phyloP scores from a whole-genome alignment of 2,113 vertebrate genomes.

The Cynopterus brachyotis region DNA sequence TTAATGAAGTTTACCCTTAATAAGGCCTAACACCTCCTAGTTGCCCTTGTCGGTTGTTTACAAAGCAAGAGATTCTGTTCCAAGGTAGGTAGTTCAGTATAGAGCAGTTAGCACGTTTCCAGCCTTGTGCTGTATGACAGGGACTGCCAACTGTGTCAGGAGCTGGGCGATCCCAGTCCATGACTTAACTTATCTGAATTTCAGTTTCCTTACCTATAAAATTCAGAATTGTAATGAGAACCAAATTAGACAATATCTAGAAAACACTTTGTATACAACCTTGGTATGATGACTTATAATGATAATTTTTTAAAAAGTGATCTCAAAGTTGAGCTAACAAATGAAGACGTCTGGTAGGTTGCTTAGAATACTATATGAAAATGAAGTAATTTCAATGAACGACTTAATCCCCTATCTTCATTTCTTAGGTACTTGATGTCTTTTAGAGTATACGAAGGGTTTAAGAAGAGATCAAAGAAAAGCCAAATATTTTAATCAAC shows the following conservation, averaged over 20 bases:
- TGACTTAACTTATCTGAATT: not conserved
- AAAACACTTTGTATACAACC: not conserved
- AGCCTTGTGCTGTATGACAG: not conserved
- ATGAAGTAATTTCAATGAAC: not conserved
- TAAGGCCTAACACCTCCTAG: not conserved
- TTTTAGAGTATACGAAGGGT: not conserved
- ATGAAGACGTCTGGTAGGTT: not conserved
- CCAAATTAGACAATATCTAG: not conserved
- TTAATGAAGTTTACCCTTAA: not conserved
- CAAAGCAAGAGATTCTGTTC: not conserved
- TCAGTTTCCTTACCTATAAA: not conserved
- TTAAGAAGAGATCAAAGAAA: not conserved
- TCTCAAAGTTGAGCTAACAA: not conserved
- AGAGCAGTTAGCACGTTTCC: not conserved
- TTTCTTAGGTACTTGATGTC: not conserved
- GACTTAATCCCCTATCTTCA: not conserved
- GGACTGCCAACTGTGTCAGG: no score
- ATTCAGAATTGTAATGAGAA: not conserved
- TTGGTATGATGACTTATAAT: not conserved
- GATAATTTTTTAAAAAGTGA: not conserved
- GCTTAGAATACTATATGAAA: not conserved
- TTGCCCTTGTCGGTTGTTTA: not conserved
- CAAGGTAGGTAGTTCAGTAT: not conserved
- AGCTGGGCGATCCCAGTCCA: not conserved
- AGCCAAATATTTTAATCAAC: not conserved